Base-by-base conservation (phyloP, 2,888 invertebrate genomes). In the Cecidostiba fungosa region DNA sequence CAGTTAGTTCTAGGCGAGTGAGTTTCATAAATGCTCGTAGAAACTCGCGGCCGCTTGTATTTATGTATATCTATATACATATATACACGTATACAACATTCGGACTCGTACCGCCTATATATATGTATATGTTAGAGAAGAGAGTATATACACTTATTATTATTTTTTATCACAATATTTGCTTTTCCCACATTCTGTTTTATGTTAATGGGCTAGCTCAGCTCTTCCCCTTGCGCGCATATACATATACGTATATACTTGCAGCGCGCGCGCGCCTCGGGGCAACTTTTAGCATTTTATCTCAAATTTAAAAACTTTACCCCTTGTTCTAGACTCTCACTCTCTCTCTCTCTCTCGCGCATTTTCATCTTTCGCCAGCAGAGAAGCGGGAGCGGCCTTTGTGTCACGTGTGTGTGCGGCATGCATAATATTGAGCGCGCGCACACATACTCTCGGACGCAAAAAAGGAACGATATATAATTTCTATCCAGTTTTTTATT, bases 401-500 rank as follows among this genome's bases (percentile, higher is more conserved):
- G 19, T 59, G 19, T n/a, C 54, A 1, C 19, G 23, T 59, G 23
- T 59, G 6, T 4, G 19, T 19, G 4, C 3, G 19, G 50, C 50
- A 59, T 59, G 54, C 23, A 59, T 59, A 59, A 59, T 59, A 59
- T 59, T n/a, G 54, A 59, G 54, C 54, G 54, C 12, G 8, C 43
- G 23, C 72, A 23, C 47, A 43, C 43, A 43, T 43, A 47, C 26
- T 43, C 47, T 74, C 23, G n/a, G 23, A 74, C 84, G 43, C 77
- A 84, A 84, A 86, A 88, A 87, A 88, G 79, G 85, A 83, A 43
- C 91, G 91, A 92, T 91, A 91, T 93, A 91, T 93, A 92, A 92
- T 92, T 93, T 92, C 54, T 92, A 92, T 92, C 92, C 23, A 91
- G 91, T 92, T 92, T 88, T 93, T 92, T 92, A 93, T 92, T 92